These are phyloP conservation scores for Drosophila setosimentum DNA, from an alignment of 2,888 invertebrate genomes.

Conservation along the genomic window DNA sequence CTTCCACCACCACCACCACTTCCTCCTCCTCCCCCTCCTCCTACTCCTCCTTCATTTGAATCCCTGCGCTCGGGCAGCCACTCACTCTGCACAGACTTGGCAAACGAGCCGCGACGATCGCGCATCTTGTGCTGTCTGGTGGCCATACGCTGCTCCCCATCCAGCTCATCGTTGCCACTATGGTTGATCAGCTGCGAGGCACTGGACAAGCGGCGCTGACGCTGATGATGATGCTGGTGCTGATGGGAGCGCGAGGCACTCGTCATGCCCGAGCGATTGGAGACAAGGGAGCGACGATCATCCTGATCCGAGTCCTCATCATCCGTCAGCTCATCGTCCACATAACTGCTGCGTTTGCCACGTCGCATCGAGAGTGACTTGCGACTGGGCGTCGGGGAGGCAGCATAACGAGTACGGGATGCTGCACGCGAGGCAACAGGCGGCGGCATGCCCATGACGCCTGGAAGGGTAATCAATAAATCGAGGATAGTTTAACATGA, in stretches of 20 bases:
- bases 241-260: slow-evolving; percentile 69
- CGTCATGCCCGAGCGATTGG: slow-evolving; percentile 83
- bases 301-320: slow-evolving; percentile 89
- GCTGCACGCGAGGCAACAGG: slow-evolving; percentile 85
- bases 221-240: slow-evolving; percentile 59
- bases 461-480: slow-evolving; percentile 31
- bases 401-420: slow-evolving; percentile 88
- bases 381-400: slow-evolving; percentile 90
- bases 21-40: not conserved
- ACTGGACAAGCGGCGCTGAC: slow-evolving; percentile 79
- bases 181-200: slow-evolving; percentile 80
- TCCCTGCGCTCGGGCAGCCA: slow-evolving; percentile 76
- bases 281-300: slow-evolving; percentile 84
- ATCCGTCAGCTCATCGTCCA: slow-evolving; percentile 86
- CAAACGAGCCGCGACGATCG: slow-evolving; percentile 77
- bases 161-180: slow-evolving; percentile 70
- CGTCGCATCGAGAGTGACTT: slow-evolving; percentile 88
- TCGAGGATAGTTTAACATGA: no score
- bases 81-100: slow-evolving; percentile 82
- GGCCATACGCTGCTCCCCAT: slow-evolving; percentile 48
- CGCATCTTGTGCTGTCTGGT: slow-evolving; percentile 66
- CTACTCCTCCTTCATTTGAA: slow-evolving; percentile 32
- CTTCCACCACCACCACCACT: slow-evolving; percentile 1
- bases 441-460: slow-evolving; percentile 82
- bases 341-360: slow-evolving; percentile 85